Evolutionary conservation across 1,140 invertebrate genomes (phyloP).

Genomic region (Drosophila nigromelanica): DNA sequence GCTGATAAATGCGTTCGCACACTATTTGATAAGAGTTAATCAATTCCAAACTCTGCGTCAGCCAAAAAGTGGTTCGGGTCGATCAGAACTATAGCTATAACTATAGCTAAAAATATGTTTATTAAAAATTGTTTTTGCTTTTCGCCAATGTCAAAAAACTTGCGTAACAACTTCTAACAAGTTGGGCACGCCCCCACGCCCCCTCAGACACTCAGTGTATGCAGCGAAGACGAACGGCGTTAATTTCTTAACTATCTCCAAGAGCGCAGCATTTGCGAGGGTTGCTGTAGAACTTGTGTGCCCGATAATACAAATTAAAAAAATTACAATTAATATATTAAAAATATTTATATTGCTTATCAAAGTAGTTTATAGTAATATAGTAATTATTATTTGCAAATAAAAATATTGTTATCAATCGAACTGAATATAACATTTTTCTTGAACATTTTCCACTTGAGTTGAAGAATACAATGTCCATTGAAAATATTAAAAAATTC

Average conservation of each 20-base stretch:
- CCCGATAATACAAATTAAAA: not conserved
- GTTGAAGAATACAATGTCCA: no score
- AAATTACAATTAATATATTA: not conserved
- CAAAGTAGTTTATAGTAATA: not conserved
- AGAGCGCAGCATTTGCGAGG: constrained; percentile 12
- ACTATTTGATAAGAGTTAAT: constrained; percentile 11
- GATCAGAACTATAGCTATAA: no score
- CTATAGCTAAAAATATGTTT: no score
- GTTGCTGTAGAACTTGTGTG: not conserved
- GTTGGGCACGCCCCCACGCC: constrained; percentile 14
- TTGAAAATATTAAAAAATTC: no score
- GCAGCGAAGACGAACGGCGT: constrained; percentile 57
- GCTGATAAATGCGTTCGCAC: constrained; percentile 29
- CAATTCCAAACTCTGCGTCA: not conserved
- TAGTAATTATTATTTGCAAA: no score
- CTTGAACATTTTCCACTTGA: no score
- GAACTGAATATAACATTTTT: no score
- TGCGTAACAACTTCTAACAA: constrained; percentile 27
- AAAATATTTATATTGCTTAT: not conserved
- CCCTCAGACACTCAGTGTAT: not conserved
- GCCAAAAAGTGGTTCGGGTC: not conserved
- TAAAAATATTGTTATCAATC: no score
- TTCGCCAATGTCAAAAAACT: constrained; percentile 21
- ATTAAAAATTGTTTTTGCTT: not conserved
- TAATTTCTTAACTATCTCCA: constrained; percentile 67